Percentiles rank a stretch among this genome's conserved stretches.
phyloP scores from a whole-genome alignment of 2,888 invertebrate species.

The Hemistola chrysoprasaria region DNA sequence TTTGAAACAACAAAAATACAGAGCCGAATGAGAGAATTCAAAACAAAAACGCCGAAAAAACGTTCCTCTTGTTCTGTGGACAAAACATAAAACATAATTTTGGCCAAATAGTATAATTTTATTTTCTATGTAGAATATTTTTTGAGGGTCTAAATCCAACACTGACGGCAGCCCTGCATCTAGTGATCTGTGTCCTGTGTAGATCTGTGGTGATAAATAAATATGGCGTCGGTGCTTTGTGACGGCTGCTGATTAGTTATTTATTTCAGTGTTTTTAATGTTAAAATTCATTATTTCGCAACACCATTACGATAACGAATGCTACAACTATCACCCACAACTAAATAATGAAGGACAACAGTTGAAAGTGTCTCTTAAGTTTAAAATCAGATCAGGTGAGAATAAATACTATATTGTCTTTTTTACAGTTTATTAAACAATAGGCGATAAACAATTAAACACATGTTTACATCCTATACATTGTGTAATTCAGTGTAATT shows the following conservation, averaged over 20 bases:
- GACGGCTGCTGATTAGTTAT: slow-evolving; percentile 13
- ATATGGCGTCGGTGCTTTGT: slow-evolving; percentile 48
- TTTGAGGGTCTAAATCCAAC: too few relatives aligned
- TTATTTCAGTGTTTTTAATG: neutral
- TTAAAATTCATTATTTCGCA: neutral
- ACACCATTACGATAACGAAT: slow-evolving; percentile 14
- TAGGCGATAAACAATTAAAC: slow-evolving; percentile 17
- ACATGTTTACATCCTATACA: neutral
- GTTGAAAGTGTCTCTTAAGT: slow-evolving; percentile 6
- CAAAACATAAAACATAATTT: too few relatives aligned
- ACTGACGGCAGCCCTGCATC: too few relatives aligned
- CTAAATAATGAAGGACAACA: slow-evolving; percentile 6
- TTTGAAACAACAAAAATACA: too few relatives aligned
- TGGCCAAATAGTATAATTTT: too few relatives aligned
- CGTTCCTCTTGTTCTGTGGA: too few relatives aligned
- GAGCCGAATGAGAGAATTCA: too few relatives aligned
- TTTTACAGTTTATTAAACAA: slow-evolving; percentile 22
- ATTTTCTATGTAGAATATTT: neutral
- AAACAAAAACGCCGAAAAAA: too few relatives aligned
- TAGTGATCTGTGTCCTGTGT: too few relatives aligned
- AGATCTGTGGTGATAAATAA: slow-evolving; percentile 35
- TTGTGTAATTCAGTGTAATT: slow-evolving; percentile 1
- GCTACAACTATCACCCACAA: neutral
- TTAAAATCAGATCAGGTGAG: slow-evolving; percentile 1
- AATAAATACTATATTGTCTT: neutral